phyloP scores from a whole-genome alignment of 2,797 vertebrate genomes.

The Alcedo atthis region DNA sequence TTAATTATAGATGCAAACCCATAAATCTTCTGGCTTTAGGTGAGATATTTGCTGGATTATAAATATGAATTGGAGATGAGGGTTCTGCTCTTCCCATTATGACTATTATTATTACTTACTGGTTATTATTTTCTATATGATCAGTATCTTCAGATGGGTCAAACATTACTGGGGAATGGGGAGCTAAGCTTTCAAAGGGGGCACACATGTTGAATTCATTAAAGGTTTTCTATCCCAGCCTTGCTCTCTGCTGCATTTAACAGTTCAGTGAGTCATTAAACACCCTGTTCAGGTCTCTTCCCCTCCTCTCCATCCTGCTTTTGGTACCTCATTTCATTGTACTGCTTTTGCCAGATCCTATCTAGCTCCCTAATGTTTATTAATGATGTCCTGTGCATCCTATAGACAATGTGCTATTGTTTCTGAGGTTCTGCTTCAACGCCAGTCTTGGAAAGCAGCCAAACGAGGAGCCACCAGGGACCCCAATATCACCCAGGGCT shows the following conservation, averaged over 20 bases:
- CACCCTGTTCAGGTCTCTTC: conserved; percentile 23
- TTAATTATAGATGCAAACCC: conserved; percentile 68
- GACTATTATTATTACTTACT: conserved; percentile 57
- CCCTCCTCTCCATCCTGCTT: neutral
- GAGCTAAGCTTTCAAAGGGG: neutral
- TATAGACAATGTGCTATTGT: conserved; percentile 29
- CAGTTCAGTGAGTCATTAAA: conserved; percentile 38
- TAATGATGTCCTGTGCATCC: conserved; percentile 39
- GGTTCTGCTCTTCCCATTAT: conserved; percentile 49
- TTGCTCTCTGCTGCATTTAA: neutral
- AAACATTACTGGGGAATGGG: neutral
- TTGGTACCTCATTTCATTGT: conserved; percentile 41
- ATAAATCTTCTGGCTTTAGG: conserved; percentile 59
- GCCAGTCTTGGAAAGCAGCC: neutral
- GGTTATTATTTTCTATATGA: conserved; percentile 33
- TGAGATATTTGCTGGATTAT: conserved; percentile 49
- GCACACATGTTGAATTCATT: conserved; percentile 40
- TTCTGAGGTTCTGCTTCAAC: conserved; percentile 28
- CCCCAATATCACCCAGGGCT: conserved; percentile 21
- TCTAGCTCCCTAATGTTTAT: conserved; percentile 63
- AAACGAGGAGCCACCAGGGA: neutral
- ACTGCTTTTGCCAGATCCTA: conserved; percentile 52
- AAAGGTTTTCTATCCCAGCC: neutral
- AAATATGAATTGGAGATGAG: conserved; percentile 64
- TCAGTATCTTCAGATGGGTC: conserved; percentile 43